Evolutionary conservation across 2,888 invertebrate species (phyloP).

Genomic region (Papilio demoleus): DNA sequence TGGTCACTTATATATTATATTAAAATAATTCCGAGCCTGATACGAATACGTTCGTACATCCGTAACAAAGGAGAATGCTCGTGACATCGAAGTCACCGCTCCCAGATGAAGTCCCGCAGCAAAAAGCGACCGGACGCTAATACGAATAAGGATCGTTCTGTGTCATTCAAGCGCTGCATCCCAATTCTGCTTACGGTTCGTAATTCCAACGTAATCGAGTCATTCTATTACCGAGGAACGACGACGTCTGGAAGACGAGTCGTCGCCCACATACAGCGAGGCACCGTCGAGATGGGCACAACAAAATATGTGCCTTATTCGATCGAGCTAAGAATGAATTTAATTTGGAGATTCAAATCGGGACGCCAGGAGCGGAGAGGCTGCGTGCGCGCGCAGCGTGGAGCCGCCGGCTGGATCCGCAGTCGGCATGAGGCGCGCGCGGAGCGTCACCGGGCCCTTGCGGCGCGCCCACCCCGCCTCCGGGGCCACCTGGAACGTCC

Average conservation of each 20-base stretch:
- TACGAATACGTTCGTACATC: conserved; percentile 11
- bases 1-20: conserved; percentile 10
- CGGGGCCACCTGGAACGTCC: conserved; percentile 93
- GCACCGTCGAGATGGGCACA: conserved; percentile 1
- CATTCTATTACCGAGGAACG: conserved; percentile 35
- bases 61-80: conserved; percentile 22
- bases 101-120: neutral
- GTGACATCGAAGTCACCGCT: conserved; percentile 25
- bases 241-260: conserved; percentile 38
- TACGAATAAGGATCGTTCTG: conserved; percentile 35
- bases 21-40: conserved; percentile 21
- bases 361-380: conserved; percentile 68
- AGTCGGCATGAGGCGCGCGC: conserved; percentile 79
- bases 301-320: conserved; percentile 44
- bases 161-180: conserved; percentile 38
- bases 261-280: conserved; percentile 30
- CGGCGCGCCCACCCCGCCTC: conserved; percentile 90
- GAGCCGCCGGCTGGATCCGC: conserved; percentile 57
- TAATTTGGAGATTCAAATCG: conserved; percentile 51
- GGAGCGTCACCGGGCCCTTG: conserved; percentile 84
- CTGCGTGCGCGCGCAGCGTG: conserved; percentile 67
- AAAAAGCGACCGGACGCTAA: conserved; percentile 30
- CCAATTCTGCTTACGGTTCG: conserved; percentile 38
- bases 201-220: conserved; percentile 38
- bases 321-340: conserved; percentile 47